Conservation (phyloP, 2,797 vertebrate species). For the Danio kyathit region DNA sequence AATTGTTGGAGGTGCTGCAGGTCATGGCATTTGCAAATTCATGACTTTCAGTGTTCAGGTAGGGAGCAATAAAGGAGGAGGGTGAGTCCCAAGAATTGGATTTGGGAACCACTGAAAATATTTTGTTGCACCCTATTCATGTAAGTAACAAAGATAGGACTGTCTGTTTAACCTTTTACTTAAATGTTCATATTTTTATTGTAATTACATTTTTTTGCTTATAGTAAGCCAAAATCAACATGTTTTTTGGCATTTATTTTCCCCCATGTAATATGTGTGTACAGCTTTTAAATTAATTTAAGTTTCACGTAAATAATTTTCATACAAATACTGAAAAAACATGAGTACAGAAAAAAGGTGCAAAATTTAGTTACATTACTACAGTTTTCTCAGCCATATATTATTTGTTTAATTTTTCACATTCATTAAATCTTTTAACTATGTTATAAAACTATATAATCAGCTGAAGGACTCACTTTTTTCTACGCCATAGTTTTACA, state of each 20-base stretch:
- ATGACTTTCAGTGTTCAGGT: no score
- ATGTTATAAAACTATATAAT: not conserved
- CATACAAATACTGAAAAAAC: slow-evolving; percentile 1
- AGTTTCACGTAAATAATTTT: not conserved
- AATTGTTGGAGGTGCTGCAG: no score
- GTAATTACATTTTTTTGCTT: not conserved
- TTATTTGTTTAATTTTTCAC: not conserved
- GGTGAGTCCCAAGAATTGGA: no score
- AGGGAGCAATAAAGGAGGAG: no score
- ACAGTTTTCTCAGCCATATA: not conserved
- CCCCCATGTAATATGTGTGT: not conserved
- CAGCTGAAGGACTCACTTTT: not conserved
- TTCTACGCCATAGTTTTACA: slow-evolving; percentile 21
- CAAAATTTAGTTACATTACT: not conserved
- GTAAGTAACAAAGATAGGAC: no score
- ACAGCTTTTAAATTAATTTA: not conserved
- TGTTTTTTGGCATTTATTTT: not conserved
- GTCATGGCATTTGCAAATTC: no score
- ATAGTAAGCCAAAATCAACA: not conserved
- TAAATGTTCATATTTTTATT: no score
- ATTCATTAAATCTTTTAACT: not conserved
- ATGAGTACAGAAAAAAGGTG: not conserved
- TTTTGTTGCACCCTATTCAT: no score
- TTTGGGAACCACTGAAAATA: no score
- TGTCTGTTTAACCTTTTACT: no score